These are phyloP conservation scores for Oryzias dopingdopingensis DNA, from an alignment of 2,797 vertebrate genomes.

Conservation along the genomic window DNA sequence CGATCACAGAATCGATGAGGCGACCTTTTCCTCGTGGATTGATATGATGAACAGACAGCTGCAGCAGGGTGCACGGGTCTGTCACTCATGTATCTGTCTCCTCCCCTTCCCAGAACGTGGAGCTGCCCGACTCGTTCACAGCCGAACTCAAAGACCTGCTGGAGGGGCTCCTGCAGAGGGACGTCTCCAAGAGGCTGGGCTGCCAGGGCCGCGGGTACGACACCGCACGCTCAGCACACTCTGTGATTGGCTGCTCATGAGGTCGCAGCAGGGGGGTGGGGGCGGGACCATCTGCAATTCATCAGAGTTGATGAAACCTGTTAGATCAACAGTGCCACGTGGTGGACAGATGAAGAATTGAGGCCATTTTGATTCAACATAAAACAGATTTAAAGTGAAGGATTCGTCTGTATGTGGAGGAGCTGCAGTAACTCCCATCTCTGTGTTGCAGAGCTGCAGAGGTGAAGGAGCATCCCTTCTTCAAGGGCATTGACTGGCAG, in stretches of 20 bases:
- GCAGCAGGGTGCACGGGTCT: too few species aligned
- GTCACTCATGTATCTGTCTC: background rate
- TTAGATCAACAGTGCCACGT: constrained; percentile 48
- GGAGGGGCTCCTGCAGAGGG: constrained; percentile 91
- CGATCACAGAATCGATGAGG: too few species aligned
- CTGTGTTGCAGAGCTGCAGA: constrained; percentile 82
- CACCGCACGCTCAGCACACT: constrained; percentile 23
- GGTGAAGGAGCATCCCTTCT: constrained; percentile 92
- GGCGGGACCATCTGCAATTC: too few species aligned
- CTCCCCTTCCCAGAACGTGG: constrained; percentile 83
- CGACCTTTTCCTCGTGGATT: too few species aligned
- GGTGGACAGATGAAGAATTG: constrained; percentile 16
- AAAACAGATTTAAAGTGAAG: too few species aligned
- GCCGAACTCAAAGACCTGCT: constrained; percentile 89
- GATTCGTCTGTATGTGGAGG: too few species aligned
- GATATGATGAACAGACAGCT: too few species aligned
- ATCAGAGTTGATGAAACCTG: too few species aligned
- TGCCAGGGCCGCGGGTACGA: constrained; percentile 87
- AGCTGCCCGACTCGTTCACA: constrained; percentile 92
- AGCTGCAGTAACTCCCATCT: background rate
- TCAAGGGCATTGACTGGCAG: constrained; percentile 96
- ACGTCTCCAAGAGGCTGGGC: constrained; percentile 89
- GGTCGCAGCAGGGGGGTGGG: background rate
- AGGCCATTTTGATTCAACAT: too few species aligned
- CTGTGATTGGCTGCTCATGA: background rate